Evolutionary conservation across 2,888 invertebrate genomes (phyloP).

Genomic region (Chaetogeoica ovagalla): DNA sequence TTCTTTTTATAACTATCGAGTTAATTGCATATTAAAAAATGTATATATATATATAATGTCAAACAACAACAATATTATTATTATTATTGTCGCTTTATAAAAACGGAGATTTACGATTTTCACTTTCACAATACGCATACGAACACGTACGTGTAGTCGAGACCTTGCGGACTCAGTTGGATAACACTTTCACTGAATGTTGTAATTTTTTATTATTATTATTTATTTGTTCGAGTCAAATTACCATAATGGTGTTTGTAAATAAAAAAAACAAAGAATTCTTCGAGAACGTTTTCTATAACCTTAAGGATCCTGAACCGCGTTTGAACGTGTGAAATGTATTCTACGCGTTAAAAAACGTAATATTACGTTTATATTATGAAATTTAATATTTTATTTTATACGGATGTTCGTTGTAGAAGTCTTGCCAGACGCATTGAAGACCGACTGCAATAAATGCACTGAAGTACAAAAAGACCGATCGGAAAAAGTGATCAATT

Average conservation of each 20-base stretch:
- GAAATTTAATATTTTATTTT: not conserved
- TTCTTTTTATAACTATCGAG: no score
- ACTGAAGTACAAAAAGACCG: slow-evolving; percentile 55
- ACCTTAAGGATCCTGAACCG: no score
- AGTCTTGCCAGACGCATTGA: slow-evolving; percentile 56
- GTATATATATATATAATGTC: not conserved
- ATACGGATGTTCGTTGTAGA: slow-evolving; percentile 53
- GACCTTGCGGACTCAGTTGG: slow-evolving; percentile 27
- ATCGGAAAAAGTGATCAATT: slow-evolving; percentile 55
- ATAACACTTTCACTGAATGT: slow-evolving; percentile 37
- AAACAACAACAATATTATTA: slow-evolving; percentile 20
- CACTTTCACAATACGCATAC: slow-evolving; percentile 21
- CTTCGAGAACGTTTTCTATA: not conserved
- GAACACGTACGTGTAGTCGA: not conserved
- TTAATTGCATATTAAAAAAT: not conserved
- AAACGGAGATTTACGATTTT: not conserved
- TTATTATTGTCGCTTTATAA: slow-evolving; percentile 11
- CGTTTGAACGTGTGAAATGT: not conserved
- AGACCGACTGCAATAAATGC: slow-evolving; percentile 56
- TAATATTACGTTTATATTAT: not conserved
- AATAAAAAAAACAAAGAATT: not conserved
- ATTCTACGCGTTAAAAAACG: not conserved
- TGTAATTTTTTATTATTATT: slow-evolving; percentile 1
- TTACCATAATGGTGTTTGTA: slow-evolving; percentile 6
- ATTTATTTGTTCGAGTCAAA: not conserved